Conservation (phyloP, 2,113 vertebrate genomes). For the Cepphus grylle region DNA sequence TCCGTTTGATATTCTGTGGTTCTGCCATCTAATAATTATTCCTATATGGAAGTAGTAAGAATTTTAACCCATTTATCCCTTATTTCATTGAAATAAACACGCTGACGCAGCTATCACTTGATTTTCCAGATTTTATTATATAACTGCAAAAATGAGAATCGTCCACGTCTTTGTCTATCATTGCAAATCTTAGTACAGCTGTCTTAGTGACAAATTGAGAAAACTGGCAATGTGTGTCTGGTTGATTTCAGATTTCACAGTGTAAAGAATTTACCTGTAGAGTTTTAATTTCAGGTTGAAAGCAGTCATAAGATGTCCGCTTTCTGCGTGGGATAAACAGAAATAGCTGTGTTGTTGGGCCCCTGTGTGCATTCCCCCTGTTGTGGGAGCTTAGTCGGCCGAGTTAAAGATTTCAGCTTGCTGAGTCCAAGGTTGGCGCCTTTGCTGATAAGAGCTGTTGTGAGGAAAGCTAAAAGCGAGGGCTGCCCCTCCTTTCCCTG, state of each 20-base stretch:
- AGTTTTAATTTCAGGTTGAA: not conserved
- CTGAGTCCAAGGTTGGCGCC: not conserved
- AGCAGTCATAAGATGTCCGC: not conserved
- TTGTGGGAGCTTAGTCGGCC: not conserved
- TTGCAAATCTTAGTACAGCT: not conserved
- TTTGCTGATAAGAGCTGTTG: not conserved
- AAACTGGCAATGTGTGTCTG: not conserved
- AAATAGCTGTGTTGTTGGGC: not conserved
- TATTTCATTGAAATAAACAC: not conserved
- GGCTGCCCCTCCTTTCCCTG: not conserved
- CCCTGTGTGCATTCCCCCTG: not conserved
- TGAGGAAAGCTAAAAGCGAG: not conserved
- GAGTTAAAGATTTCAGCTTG: not conserved
- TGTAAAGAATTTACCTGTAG: not conserved
- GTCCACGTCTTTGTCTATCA: not conserved
- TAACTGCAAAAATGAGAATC: not conserved
- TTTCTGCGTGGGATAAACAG: accelerated
- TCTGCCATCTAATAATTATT: not conserved
- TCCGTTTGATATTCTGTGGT: not conserved
- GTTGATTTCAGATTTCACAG: not conserved
- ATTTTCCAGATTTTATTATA: not conserved
- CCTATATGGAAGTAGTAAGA: not conserved
- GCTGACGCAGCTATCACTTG: not conserved
- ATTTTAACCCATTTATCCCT: not conserved
- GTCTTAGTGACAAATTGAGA: not conserved